Base-by-base conservation (phyloP, 2,797 vertebrate species). In the Oreonectes daqikongensis region DNA sequence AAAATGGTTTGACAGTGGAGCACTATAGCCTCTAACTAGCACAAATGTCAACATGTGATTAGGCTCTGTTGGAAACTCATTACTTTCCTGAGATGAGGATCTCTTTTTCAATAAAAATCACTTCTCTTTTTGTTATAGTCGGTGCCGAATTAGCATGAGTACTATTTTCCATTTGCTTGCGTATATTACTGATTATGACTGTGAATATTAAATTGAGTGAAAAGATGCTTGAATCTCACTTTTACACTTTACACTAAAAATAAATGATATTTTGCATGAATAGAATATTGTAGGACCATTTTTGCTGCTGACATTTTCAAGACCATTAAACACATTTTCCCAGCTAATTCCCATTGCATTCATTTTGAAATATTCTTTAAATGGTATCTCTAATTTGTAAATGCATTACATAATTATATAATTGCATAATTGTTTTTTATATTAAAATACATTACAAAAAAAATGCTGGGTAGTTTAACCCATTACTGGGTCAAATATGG, bases 11-110 rank as follows among this genome's bases (percentile, higher is more conserved):
- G 26, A 42, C 64, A 66, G 61, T 52, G 65, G 50, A 80, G 68
- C 20, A 44, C 75, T 24, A 35, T 63, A 69, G 63, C 77, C 77
- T 73, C 53, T 81, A 77, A 84, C 77, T 79, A 77, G 74, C 77
- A 53, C 67, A 63, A 71, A 59, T 84, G 79, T 76, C 82, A 84
- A 71, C 30, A 42, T 81, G 79, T 79, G 73, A 81, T 81, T 81
- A 84, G 74, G 66, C 82, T 24, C 77, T 50, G 77, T 48, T 81
- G 79, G 82, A 84, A 72, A 77, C 69, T 67, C 70, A 68, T 81
- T 81, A 81, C 40, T 28, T 74, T 68, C 64, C 69, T 50, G 68
- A 67, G 78, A 72, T 12, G 35, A 46, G 5, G 61, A 68, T 70
- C 61, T 78, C 55, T 72, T 81, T 82, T 89, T 88, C 72, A 64